Conservation (phyloP, 2,888 invertebrate genomes). For the Cyrtodaria siliqua region DNA sequence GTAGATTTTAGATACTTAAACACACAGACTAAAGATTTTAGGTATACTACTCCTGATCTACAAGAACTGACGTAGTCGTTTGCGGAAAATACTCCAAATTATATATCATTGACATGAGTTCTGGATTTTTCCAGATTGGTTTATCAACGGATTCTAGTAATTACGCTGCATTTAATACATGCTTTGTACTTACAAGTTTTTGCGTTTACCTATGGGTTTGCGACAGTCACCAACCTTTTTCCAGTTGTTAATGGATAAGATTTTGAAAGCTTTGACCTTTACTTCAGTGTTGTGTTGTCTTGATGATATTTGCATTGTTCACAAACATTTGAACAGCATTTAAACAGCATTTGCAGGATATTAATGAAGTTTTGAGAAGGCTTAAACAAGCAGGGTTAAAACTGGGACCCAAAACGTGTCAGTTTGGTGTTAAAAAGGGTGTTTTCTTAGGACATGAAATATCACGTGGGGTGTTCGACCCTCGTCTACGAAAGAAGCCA, state of each 20-base stretch:
- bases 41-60: constrained; percentile 37
- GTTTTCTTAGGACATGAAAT: constrained; percentile 57
- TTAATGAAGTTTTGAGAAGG: constrained; percentile 42
- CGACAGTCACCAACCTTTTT: constrained; percentile 48
- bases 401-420: constrained; percentile 36
- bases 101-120: constrained; percentile 56
- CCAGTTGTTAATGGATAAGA: constrained; percentile 60
- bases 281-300: constrained; percentile 46
- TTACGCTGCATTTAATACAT: constrained; percentile 55
- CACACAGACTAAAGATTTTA: constrained; percentile 47
- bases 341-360: constrained; percentile 40
- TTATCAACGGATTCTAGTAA: constrained; percentile 31
- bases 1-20: constrained; percentile 51
- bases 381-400: constrained; percentile 39
- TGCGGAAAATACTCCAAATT: constrained; percentile 48
- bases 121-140: constrained; percentile 56
- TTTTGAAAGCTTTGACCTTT: constrained; percentile 46
- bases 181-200: constrained; percentile 50
- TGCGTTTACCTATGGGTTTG: constrained; percentile 56
- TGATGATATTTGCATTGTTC: constrained; percentile 52
- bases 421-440: constrained; percentile 22
- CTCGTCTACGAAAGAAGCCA: constrained; percentile 32
- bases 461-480: constrained; percentile 39
- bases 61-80: constrained; percentile 58
- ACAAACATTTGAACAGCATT: constrained; percentile 37